Percentiles rank a stretch among this genome's conserved stretches.
Evolutionary conservation across 2,113 vertebrate genomes (phyloP).

Genomic region (Serinus canaria): DNA sequence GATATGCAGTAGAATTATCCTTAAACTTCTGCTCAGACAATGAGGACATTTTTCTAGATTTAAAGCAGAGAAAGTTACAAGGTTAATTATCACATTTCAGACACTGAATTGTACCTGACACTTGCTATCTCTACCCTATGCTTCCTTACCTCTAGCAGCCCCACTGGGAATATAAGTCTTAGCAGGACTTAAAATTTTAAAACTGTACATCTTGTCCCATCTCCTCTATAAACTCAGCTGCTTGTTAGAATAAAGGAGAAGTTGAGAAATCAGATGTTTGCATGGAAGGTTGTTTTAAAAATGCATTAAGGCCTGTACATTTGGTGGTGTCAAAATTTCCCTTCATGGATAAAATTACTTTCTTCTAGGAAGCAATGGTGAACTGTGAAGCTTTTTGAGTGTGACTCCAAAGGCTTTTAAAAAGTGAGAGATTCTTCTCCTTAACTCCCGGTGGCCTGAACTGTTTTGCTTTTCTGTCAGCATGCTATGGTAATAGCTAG

Average conservation of each 20-base stretch:
- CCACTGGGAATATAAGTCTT: background rate
- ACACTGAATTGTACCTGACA: background rate
- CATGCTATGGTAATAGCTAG: background rate
- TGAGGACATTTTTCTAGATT: background rate
- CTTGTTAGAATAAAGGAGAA: background rate
- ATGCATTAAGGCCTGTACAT: background rate
- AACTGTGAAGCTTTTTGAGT: background rate
- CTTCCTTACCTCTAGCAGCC: background rate
- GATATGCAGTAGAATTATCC: background rate
- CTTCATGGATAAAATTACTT: background rate
- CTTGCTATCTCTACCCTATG: background rate
- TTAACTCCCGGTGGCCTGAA: background rate
- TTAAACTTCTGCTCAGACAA: background rate
- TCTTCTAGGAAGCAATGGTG: background rate
- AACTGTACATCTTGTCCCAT: background rate
- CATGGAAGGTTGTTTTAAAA: background rate
- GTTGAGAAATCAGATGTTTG: background rate
- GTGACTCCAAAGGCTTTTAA: background rate
- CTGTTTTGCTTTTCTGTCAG: background rate
- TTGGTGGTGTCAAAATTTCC: background rate
- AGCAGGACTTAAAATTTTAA: background rate
- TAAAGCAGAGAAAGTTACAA: background rate
- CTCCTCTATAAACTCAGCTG: background rate
- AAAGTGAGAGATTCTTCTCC: background rate
- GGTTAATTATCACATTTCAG: background rate